Conservation (phyloP, 2,888 invertebrate species). For the Hypomecis atomaria region DNA sequence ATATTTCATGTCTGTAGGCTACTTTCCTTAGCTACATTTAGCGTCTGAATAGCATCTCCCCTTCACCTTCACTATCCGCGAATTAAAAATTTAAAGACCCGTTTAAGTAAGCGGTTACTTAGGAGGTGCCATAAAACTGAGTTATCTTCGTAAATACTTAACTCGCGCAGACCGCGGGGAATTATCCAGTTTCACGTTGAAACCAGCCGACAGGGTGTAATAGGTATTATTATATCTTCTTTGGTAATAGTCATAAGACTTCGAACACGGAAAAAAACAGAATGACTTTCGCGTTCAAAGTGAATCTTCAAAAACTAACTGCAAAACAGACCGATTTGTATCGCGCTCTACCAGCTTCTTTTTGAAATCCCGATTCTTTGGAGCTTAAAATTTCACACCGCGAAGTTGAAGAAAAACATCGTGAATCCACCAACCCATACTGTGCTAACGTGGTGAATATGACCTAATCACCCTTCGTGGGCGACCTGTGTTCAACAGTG, state of each 20-base stretch:
- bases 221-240: too few species aligned
- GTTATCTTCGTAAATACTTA: constrained; percentile 35
- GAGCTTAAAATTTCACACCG: background rate
- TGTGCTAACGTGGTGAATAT: too few species aligned
- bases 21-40: background rate
- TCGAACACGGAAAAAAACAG: too few species aligned
- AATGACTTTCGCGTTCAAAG: too few species aligned
- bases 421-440: too few species aligned
- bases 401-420: too few species aligned
- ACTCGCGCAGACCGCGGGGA: constrained; percentile 21
- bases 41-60: background rate
- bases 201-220: constrained; percentile 5
- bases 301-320: too few species aligned
- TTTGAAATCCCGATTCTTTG: background rate
- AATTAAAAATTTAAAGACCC: constrained; percentile 33
- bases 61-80: constrained; percentile 16
- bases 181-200: constrained; percentile 15
- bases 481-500: too few species aligned
- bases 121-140: constrained; percentile 36
- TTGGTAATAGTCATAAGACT: background rate
- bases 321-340: too few species aligned
- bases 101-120: constrained; percentile 42
- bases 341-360: too few species aligned
- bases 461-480: too few species aligned
- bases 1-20: too few species aligned